These are phyloP conservation scores for Remorina albescens DNA, from an alignment of 2,797 vertebrate species.

Conservation along the genomic window DNA sequence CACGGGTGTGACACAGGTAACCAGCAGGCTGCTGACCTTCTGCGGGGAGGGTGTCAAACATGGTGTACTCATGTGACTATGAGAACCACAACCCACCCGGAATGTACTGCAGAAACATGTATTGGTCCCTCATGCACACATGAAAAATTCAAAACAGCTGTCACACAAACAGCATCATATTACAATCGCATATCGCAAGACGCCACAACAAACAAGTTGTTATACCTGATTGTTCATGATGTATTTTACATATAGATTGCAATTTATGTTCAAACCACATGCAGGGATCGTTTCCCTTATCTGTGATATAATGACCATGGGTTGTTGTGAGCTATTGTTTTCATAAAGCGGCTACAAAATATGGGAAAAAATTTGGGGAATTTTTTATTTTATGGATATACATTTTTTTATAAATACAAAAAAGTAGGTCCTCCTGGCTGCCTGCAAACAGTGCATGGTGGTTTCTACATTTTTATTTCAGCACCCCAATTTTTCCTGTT, in stretches of 20 bases:
- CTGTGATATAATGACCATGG: too few species aligned
- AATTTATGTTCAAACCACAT: neutral
- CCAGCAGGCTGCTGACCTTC: conserved; percentile 47
- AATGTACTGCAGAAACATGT: conserved; percentile 19
- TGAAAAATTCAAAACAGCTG: neutral
- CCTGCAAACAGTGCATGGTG: too few species aligned
- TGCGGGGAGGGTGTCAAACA: conserved; percentile 28
- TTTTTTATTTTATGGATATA: too few species aligned
- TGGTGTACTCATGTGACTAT: conserved; percentile 31
- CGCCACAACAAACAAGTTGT: neutral
- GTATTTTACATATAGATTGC: neutral
- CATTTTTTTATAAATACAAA: too few species aligned
- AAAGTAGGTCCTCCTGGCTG: too few species aligned
- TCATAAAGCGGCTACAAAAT: too few species aligned
- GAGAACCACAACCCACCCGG: conserved; percentile 7
- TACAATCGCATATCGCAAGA: neutral
- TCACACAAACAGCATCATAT: neutral
- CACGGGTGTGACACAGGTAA: conserved; percentile 4
- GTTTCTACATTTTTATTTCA: too few species aligned
- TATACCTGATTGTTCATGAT: too few species aligned
- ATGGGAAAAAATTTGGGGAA: too few species aligned
- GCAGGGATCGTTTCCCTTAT: too few species aligned
- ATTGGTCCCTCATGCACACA: neutral
- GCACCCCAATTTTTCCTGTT: too few species aligned
- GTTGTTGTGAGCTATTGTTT: too few species aligned